Conservation (phyloP, 2,888 invertebrate genomes). For the Eurytoma adleriae region DNA sequence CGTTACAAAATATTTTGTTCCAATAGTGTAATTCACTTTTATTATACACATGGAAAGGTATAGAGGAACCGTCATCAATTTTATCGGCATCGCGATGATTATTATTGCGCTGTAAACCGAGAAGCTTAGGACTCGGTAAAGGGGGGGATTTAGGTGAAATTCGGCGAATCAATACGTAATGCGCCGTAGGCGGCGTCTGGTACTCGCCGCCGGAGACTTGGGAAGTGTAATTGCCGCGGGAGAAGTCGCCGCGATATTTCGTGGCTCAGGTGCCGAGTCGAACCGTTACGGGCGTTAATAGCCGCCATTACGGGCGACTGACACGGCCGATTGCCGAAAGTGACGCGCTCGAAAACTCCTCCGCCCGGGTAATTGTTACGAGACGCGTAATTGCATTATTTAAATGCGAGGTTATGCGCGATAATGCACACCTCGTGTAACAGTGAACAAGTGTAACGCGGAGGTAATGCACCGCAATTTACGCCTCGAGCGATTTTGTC, state of each 20-base stretch:
- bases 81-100: constrained; percentile 20
- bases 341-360: constrained; percentile 26
- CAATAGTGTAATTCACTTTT: no score
- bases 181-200: background rate
- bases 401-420: constrained; percentile 34
- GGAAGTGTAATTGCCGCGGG: constrained; percentile 42
- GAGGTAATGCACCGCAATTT: no score
- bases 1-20: no score
- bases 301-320: constrained; percentile 67
- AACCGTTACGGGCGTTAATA: constrained; percentile 73
- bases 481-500: no score
- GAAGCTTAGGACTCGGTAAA: background rate
- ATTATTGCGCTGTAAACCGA: constrained; percentile 29
- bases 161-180: constrained; percentile 46
- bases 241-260: constrained; percentile 17
- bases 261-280: constrained; percentile 72
- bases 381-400: constrained; percentile 52
- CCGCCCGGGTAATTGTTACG: constrained; percentile 29
- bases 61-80: background rate
- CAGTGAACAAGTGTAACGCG: no score
- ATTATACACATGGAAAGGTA: no score
- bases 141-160: background rate
- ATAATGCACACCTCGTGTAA: no score
- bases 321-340: constrained; percentile 48
- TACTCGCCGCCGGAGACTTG: background rate